Evolutionary conservation across 2,888 invertebrate genomes (phyloP).

Genomic region (Digitonthophagus gazella): DNA sequence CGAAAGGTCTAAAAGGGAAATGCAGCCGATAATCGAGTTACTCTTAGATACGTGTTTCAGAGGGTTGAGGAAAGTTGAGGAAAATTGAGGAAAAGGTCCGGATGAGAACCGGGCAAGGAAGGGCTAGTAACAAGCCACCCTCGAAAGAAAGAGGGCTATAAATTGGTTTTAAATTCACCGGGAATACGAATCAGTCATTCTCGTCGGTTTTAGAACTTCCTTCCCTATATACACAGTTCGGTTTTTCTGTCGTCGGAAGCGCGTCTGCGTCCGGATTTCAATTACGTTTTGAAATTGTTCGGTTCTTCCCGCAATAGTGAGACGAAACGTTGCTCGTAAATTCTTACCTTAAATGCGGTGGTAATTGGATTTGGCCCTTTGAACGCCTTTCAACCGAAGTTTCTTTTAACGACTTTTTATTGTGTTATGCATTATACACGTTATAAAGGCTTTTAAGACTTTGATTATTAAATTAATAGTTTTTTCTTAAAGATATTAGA

Average conservation of each 20-base stretch:
- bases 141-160: slow-evolving; percentile 1
- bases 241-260: neutral
- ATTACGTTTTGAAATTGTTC: slow-evolving; percentile 16
- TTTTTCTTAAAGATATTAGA: no score
- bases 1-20: slow-evolving; percentile 31
- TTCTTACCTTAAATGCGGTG: slow-evolving; percentile 13
- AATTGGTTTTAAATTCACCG: slow-evolving; percentile 14
- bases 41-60: slow-evolving; percentile 25
- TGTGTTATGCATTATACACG: neutral
- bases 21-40: slow-evolving; percentile 35
- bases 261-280: slow-evolving; percentile 4
- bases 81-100: no score
- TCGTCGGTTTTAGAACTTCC: neutral
- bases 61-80: neutral
- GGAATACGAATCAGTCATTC: slow-evolving; percentile 4
- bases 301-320: slow-evolving; percentile 4
- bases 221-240: neutral
- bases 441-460: slow-evolving; percentile 7
- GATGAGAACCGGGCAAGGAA: neutral
- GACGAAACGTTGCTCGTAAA: slow-evolving; percentile 6
- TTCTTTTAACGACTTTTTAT: neutral
- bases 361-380: slow-evolving; percentile 25
- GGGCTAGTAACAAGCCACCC: slow-evolving; percentile 1
- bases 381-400: neutral
- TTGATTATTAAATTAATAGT: no score